Conservation (phyloP, 2,113 vertebrate species). For the Esox niger region DNA sequence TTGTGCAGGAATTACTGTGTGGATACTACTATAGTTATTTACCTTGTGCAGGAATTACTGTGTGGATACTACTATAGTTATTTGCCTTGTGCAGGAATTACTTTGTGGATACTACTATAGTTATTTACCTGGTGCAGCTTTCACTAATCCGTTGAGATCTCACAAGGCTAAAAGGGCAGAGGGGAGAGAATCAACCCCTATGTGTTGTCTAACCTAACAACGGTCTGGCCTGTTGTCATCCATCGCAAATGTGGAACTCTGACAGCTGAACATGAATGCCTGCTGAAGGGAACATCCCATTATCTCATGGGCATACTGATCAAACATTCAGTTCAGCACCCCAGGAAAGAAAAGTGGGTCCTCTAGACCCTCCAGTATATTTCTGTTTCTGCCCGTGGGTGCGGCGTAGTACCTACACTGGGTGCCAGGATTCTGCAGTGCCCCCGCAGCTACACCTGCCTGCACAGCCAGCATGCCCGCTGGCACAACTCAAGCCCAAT, state of each 20-base stretch:
- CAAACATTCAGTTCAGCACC: neutral
- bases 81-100: no score
- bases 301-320: neutral
- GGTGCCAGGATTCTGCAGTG: neutral
- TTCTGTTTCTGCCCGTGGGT: neutral
- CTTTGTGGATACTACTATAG: no score
- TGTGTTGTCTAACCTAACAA: neutral
- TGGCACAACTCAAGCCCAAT: conserved; percentile 20
- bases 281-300: neutral
- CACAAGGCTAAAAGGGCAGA: neutral
- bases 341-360: neutral
- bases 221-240: neutral
- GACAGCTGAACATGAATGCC: neutral
- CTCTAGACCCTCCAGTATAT: neutral
- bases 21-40: no score
- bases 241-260: neutral
- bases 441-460: neutral
- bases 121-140: neutral
- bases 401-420: neutral
- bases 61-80: no score
- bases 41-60: no score
- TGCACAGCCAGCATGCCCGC: conserved; percentile 2
- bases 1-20: no score
- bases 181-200: neutral
- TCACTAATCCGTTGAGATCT: neutral